A percentile compares a stretch with the other conserved stretches of the same genome.
phyloP scores from a whole-genome alignment of 2,797 vertebrate genomes.

The Lindbergichthys nudifrons region DNA sequence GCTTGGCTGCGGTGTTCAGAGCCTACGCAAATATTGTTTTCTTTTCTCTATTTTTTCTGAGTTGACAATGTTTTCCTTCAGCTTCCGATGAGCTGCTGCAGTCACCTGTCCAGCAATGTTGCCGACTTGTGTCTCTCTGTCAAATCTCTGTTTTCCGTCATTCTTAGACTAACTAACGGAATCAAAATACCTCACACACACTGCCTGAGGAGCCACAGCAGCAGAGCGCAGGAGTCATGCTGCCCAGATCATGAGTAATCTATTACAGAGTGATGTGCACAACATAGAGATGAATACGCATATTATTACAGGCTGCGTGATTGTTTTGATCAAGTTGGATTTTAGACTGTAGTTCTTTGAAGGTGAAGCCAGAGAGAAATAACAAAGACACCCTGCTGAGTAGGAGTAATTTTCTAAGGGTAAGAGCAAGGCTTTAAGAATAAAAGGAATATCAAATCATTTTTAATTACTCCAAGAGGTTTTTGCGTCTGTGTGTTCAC shows the following conservation, averaged over 20 bases:
- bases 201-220: constrained; percentile 3
- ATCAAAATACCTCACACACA: background rate
- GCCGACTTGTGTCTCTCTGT: constrained; percentile 18
- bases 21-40: constrained; percentile 54
- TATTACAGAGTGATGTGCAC: constrained; percentile 8
- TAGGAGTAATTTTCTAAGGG: constrained; percentile 42
- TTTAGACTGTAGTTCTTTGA: constrained; percentile 53
- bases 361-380: constrained; percentile 49
- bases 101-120: constrained; percentile 29
- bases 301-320: constrained; percentile 29
- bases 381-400: constrained; percentile 62
- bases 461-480: constrained; percentile 32
- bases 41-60: background rate
- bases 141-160: constrained; percentile 7
- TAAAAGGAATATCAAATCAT: constrained; percentile 49
- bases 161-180: constrained; percentile 10
- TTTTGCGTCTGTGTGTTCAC: constrained; percentile 5
- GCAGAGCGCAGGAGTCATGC: constrained; percentile 28
- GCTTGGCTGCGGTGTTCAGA: constrained; percentile 52
- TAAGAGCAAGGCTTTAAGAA: constrained; percentile 54
- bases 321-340: constrained; percentile 59
- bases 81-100: constrained; percentile 19
- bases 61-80: constrained; percentile 18
- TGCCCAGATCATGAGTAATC: constrained; percentile 18
- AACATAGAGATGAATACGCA: constrained; percentile 27